Evolutionary conservation across 2,888 invertebrate species (phyloP).

Genomic region (Plagiodera versicolora): DNA sequence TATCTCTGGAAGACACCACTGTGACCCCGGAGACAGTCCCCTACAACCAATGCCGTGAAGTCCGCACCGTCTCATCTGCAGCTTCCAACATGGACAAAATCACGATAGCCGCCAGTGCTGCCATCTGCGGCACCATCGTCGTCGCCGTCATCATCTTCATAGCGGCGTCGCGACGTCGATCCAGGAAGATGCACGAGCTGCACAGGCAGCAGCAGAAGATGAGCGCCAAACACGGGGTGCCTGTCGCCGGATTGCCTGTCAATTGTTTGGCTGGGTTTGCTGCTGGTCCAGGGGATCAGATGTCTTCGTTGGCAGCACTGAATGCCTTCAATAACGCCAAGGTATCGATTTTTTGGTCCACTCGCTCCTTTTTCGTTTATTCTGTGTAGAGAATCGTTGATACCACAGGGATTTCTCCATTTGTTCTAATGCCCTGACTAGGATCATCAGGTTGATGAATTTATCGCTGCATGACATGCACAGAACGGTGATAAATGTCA

Average conservation of each 20-base stretch:
- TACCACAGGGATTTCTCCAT: too few species aligned
- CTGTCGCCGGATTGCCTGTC: constrained; percentile 74
- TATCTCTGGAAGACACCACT: constrained; percentile 84
- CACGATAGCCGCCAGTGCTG: constrained; percentile 90
- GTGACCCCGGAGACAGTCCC: constrained; percentile 87
- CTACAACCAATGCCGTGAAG: constrained; percentile 84
- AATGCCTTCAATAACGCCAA: constrained; percentile 84
- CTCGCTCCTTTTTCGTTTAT: not conserved
- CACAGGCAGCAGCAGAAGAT: constrained; percentile 69
- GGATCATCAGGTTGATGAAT: too few species aligned
- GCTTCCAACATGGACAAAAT: constrained; percentile 93
- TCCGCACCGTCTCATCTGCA: constrained; percentile 80
- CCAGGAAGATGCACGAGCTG: constrained; percentile 73
- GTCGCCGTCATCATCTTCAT: constrained; percentile 89
- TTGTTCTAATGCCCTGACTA: too few species aligned
- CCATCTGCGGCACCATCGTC: constrained; percentile 89
- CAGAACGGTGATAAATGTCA: too few species aligned
- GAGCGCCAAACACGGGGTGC: constrained; percentile 62
- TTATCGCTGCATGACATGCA: too few species aligned
- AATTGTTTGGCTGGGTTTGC: constrained; percentile 77
- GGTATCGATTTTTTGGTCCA: too few species aligned
- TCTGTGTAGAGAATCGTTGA: not conserved
- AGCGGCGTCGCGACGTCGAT: constrained; percentile 79
- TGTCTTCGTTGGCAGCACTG: constrained; percentile 80
- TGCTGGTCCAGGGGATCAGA: constrained; percentile 76